A percentile compares a stretch with the other conserved stretches of the same genome.
Conservation (phyloP, 2,797 vertebrate genomes). For the Hydrophis major region DNA sequence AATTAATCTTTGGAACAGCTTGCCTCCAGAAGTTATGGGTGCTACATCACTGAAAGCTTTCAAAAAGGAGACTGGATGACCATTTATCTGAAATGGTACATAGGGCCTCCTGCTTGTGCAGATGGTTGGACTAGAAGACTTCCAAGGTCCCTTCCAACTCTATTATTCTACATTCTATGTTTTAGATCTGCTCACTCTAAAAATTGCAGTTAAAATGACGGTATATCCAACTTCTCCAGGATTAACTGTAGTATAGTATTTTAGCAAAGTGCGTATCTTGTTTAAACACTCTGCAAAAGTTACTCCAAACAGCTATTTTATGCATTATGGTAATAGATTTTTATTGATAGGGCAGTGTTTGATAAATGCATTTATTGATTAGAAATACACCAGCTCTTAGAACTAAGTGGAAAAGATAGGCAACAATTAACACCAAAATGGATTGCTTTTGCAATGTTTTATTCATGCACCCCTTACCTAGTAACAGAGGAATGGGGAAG, state of each 20-base stretch:
- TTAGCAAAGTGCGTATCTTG: background rate
- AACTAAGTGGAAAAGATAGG: background rate
- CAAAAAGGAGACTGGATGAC: background rate
- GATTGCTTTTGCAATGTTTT: background rate
- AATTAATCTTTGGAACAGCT: background rate
- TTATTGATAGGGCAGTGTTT: background rate
- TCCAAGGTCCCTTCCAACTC: no score
- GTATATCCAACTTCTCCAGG: background rate
- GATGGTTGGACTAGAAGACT: no score
- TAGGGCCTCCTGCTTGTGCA: no score
- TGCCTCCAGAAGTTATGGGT: background rate
- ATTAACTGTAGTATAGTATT: background rate
- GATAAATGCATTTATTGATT: background rate
- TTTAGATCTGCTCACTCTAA: background rate
- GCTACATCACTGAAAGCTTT: background rate
- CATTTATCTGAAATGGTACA: no score
- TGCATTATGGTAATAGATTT: background rate
- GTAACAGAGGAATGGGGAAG: background rate
- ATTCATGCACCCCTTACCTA: background rate
- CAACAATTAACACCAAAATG: background rate
- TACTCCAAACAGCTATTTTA: background rate
- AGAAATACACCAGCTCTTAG: background rate
- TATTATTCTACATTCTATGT: background rate
- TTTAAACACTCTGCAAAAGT: background rate
- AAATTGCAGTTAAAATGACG: background rate